These are phyloP conservation scores for Alauda arvensis DNA, from an alignment of 2,797 vertebrate species.

Conservation along the genomic window DNA sequence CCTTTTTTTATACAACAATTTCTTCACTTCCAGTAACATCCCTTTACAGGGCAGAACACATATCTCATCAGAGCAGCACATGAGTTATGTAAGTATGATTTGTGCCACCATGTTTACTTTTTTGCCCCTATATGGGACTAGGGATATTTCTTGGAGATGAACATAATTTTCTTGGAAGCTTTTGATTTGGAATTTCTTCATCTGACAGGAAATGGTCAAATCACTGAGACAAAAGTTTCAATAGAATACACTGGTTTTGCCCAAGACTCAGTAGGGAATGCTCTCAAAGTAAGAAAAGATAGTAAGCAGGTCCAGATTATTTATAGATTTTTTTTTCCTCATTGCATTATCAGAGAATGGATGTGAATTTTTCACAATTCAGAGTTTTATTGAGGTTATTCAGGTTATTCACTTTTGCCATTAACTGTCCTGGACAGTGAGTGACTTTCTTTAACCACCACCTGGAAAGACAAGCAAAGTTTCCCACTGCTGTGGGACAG, in stretches of 20 bases:
- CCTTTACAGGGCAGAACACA: not conserved
- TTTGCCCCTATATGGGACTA: not conserved
- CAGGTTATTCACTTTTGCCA: not conserved
- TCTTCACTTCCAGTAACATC: not conserved
- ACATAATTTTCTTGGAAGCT: not conserved
- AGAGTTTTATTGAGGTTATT: not conserved
- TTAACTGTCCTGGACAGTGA: not conserved
- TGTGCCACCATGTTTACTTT: not conserved
- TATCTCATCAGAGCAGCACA: not conserved
- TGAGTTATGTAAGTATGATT: not conserved
- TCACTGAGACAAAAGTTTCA: not conserved
- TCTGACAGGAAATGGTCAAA: not conserved
- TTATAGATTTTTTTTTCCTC: accelerated
- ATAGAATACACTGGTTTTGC: not conserved
- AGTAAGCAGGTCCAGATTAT: not conserved
- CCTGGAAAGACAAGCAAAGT: not conserved
- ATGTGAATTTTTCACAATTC: not conserved
- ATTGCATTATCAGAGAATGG: not conserved
- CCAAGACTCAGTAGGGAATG: accelerated
- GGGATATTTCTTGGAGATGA: not conserved
- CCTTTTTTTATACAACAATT: not conserved
- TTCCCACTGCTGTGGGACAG: not conserved
- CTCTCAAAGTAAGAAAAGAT: not conserved
- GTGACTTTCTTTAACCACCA: not conserved
- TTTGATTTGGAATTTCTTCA: not conserved